Percentiles rank a stretch among this genome's conserved stretches.
phyloP scores from a whole-genome alignment of 2,888 invertebrate genomes.

The Chymomyza procnemis region DNA sequence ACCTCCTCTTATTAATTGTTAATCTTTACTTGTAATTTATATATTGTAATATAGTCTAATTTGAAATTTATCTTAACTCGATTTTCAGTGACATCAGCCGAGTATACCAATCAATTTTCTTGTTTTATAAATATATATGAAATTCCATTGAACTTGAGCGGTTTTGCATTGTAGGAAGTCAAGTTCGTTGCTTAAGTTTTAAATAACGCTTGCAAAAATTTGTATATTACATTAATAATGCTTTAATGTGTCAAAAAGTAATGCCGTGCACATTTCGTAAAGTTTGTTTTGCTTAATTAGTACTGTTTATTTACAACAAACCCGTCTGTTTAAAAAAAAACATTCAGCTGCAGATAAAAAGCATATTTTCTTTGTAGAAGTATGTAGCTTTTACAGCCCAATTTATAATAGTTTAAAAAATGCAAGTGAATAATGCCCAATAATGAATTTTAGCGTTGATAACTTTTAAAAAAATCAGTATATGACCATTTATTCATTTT shows the following conservation, averaged over 20 bases:
- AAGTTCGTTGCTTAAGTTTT: constrained; percentile 64
- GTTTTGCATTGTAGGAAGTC: constrained; percentile 45
- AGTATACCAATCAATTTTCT: neutral
- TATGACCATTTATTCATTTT: no score
- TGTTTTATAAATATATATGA: no score
- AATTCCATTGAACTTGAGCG: constrained; percentile 23
- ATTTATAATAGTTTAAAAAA: no score
- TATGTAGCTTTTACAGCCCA: no score
- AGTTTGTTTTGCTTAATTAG: neutral
- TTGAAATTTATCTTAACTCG: constrained; percentile 31
- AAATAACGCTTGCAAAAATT: constrained; percentile 27
- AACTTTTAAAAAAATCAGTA: no score
- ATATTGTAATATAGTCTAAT: constrained; percentile 44
- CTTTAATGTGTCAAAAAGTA: neutral
- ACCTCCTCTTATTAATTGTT: constrained; percentile 21
- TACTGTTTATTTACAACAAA: neutral
- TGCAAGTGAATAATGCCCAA: no score
- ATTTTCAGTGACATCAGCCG: constrained; percentile 16
- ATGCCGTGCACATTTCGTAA: neutral
- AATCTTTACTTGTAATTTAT: constrained; percentile 21
- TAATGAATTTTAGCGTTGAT: no score
- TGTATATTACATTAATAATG: neutral
- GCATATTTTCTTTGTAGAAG: no score
- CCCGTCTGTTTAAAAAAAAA: neutral
- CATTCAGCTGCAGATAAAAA: no score